These are phyloP conservation scores for Pygoscelis antarcticus DNA, from an alignment of 2,113 vertebrate species.

Conservation along the genomic window DNA sequence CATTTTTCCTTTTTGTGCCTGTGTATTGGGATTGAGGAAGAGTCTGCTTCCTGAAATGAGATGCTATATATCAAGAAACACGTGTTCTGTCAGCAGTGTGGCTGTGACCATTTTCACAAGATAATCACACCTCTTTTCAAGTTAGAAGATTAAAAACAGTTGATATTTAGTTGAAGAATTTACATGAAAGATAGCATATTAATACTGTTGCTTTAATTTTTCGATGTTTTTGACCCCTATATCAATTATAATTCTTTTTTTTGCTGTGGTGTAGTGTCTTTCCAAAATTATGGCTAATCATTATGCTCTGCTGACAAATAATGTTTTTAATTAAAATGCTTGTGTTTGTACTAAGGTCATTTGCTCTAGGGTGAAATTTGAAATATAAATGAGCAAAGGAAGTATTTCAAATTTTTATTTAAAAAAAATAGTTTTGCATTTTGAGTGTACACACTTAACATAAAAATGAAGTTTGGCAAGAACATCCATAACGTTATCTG, in stretches of 20 bases:
- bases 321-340: background rate
- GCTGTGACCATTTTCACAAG: background rate
- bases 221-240: background rate
- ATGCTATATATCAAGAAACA: background rate
- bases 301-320: background rate
- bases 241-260: background rate
- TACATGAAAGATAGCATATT: background rate
- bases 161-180: background rate
- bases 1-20: background rate
- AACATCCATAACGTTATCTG: background rate
- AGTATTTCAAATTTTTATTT: background rate
- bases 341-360: background rate
- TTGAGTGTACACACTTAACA: background rate
- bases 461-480: background rate
- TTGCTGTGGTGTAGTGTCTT: background rate
- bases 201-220: background rate
- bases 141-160: background rate
- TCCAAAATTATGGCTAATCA: background rate
- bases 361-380: background rate
- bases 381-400: background rate
- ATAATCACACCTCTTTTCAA: background rate
- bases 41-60: background rate
- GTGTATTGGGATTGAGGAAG: background rate
- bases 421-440: background rate
- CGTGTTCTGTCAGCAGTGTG: accelerated